A percentile compares a stretch with the other conserved stretches of the same genome.
These are phyloP conservation scores for Tanytarsus gracilentus DNA, from an alignment of 2,888 invertebrate genomes.

Conservation along the genomic window DNA sequence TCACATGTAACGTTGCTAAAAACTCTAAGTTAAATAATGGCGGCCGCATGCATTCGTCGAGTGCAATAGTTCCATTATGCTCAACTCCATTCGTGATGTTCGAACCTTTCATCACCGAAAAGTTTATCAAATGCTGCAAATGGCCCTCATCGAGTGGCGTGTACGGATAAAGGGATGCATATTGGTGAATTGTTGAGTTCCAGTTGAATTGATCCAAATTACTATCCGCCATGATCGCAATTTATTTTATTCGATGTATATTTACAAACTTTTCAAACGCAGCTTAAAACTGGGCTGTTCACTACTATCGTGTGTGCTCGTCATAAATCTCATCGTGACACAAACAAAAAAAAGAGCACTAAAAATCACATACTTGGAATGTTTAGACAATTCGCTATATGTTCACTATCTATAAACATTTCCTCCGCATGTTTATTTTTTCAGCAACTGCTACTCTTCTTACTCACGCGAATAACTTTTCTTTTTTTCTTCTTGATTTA, in stretches of 20 bases:
- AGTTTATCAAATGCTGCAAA: slow-evolving; percentile 3
- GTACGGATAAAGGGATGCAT: slow-evolving; percentile 1
- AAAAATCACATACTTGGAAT: too few species aligned
- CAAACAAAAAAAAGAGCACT: too few species aligned
- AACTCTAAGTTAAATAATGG: slow-evolving; percentile 43
- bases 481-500: too few species aligned
- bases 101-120: background rate
- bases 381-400: too few species aligned
- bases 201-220: background rate
- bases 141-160: background rate
- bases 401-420: too few species aligned
- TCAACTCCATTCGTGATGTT: background rate
- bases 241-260: background rate
- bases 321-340: too few species aligned
- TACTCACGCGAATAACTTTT: too few species aligned
- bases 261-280: too few species aligned
- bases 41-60: slow-evolving; percentile 15
- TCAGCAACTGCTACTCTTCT: too few species aligned
- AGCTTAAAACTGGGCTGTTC: too few species aligned
- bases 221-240: background rate
- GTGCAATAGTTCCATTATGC: background rate
- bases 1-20: slow-evolving; percentile 55
- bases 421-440: too few species aligned
- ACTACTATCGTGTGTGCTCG: too few species aligned
- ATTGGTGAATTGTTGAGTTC: slow-evolving; percentile 12